Conservation (phyloP, 2,888 invertebrate genomes). For the Diarsia brunnea region DNA sequence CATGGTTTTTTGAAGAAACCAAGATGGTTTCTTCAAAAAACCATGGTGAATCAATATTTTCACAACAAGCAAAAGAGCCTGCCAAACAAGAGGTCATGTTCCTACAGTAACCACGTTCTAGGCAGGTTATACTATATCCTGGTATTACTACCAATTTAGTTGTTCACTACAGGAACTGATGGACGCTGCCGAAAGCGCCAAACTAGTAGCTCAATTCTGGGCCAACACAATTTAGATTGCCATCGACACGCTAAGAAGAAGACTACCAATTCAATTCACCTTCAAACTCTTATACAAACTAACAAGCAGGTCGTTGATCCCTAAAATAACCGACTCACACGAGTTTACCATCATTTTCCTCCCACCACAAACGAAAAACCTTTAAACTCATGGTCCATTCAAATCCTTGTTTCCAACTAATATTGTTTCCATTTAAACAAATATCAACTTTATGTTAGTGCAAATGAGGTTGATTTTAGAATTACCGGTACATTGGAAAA, state of each 20-base stretch:
- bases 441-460: not conserved
- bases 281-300: slow-evolving; percentile 1
- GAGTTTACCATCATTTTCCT: slow-evolving; percentile 13
- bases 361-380: not conserved
- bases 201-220: no score
- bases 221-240: no score
- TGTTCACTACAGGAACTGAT: no score
- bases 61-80: no score
- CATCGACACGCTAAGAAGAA: no score
- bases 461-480: not conserved
- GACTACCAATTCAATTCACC: slow-evolving; percentile 6
- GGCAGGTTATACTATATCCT: not conserved
- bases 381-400: slow-evolving; percentile 1
- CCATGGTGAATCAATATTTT: no score
- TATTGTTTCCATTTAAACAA: not conserved
- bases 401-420: not conserved
- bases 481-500: not conserved
- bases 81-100: no score
- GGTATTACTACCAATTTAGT: not conserved
- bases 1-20: no score
- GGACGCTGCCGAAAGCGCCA: no score
- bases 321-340: slow-evolving; percentile 12
- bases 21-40: no score
- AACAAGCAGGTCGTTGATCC: slow-evolving; percentile 29
- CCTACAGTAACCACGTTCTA: not conserved